Evolutionary conservation across 2,888 invertebrate species (phyloP).

Genomic region (Argynnis bischoffii): DNA sequence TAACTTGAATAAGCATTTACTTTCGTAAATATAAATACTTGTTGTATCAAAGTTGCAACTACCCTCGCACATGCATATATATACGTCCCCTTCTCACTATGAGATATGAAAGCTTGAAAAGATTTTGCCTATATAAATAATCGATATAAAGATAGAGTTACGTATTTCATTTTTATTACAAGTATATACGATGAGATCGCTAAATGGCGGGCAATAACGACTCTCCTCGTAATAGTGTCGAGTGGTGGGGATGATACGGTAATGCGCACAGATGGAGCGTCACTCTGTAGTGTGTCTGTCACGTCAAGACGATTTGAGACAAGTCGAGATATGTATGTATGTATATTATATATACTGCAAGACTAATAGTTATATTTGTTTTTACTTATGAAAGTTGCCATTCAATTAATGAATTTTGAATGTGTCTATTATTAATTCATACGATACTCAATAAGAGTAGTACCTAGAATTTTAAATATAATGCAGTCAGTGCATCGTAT

Average conservation of each 20-base stretch:
- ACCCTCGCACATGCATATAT: not conserved
- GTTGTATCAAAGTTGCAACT: no score
- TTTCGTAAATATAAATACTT: no score
- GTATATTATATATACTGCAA: no score
- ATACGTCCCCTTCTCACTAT: not conserved
- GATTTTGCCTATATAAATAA: not conserved
- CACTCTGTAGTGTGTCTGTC: conserved; percentile 17
- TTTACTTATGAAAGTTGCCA: not conserved
- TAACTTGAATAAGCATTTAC: no score
- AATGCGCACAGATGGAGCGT: conserved; percentile 27
- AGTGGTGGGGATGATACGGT: conserved; percentile 31
- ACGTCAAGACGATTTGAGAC: not conserved
- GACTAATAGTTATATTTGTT: not conserved
- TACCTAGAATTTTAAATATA: no score
- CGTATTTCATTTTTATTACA: conserved; percentile 3
- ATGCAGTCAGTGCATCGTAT: no score
- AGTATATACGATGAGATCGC: conserved; percentile 29
- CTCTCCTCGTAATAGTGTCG: conserved; percentile 32
- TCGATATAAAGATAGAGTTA: not conserved
- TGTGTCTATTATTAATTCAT: no score
- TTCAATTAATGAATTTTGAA: not conserved
- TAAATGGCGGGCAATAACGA: conserved; percentile 36
- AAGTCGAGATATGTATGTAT: not conserved
- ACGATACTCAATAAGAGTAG: no score
- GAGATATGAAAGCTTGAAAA: not conserved